phyloP scores from a whole-genome alignment of 2,888 invertebrate species.

The Scelioninae gen. 2 region DNA sequence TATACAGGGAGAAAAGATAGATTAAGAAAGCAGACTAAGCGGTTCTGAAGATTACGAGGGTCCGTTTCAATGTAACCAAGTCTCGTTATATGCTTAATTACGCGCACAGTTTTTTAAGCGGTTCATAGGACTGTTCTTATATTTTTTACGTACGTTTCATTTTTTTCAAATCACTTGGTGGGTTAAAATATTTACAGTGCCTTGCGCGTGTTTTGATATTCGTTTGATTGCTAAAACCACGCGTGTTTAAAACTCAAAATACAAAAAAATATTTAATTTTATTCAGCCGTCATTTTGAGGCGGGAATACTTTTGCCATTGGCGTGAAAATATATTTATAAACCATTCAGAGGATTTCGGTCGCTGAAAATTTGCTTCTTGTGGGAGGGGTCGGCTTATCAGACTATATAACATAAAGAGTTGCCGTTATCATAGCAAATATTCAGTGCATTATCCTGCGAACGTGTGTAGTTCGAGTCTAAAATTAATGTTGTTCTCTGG shows the following conservation, averaged over 20 bases:
- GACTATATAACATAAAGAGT: slow-evolving; percentile 50
- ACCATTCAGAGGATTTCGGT: neutral
- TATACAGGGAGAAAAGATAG: slow-evolving; percentile 62
- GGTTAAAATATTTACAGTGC: neutral
- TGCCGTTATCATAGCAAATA: slow-evolving; percentile 60
- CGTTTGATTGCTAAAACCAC: no score
- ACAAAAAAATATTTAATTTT: no score
- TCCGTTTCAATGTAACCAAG: slow-evolving; percentile 65
- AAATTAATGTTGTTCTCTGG: no score
- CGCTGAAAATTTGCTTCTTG: slow-evolving; percentile 1
- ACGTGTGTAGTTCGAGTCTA: slow-evolving; percentile 22
- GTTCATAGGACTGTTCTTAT: slow-evolving; percentile 8
- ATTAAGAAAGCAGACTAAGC: slow-evolving; percentile 67
- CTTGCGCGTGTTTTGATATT: no score
- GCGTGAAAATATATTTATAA: neutral
- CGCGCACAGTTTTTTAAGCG: slow-evolving; percentile 51
- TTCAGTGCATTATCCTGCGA: slow-evolving; percentile 48
- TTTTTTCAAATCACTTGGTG: neutral
- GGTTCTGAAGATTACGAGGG: slow-evolving; percentile 63
- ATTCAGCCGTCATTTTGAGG: no score
- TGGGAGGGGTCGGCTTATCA: slow-evolving; percentile 61
- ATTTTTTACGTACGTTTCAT: slow-evolving; percentile 12
- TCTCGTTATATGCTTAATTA: slow-evolving; percentile 67
- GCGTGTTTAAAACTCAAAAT: no score
- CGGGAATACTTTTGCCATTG: no score